Percentiles rank a stretch among this genome's conserved stretches.
These are phyloP conservation scores for Podarcis raffonei DNA, from an alignment of 2,113 vertebrate genomes.

Conservation along the genomic window DNA sequence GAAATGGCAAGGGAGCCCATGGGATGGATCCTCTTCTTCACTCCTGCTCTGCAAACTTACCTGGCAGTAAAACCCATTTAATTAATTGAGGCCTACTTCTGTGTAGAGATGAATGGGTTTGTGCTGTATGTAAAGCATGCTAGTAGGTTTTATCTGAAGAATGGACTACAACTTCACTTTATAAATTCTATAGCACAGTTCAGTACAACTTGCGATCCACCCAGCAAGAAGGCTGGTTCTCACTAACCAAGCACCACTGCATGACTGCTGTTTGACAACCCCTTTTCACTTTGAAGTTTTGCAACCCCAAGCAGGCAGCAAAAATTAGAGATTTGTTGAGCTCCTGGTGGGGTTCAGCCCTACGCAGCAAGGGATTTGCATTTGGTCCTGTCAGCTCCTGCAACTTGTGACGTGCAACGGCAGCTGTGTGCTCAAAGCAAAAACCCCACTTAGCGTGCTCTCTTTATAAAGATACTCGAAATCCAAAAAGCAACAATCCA, in stretches of 20 bases:
- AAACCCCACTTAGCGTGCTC: no score
- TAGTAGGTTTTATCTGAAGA: background rate
- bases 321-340: background rate
- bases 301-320: background rate
- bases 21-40: no score
- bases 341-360: background rate
- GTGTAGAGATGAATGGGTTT: background rate
- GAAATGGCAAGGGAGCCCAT: no score
- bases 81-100: background rate
- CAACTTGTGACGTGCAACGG: background rate
- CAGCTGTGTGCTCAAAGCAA: no score
- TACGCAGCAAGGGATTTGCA: background rate
- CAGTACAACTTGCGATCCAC: no score
- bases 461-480: background rate
- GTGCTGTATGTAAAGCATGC: background rate
- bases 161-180: background rate
- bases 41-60: no score
- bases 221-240: background rate
- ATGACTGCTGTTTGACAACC: background rate
- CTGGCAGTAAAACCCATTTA: no score
- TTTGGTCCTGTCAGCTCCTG: background rate
- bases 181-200: background rate
- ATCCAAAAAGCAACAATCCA: background rate
- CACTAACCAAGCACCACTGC: background rate
- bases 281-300: background rate